Base-by-base conservation (phyloP, 37 sponge, comb jelly and placozoan species). In the Eunapius fragilis region DNA sequence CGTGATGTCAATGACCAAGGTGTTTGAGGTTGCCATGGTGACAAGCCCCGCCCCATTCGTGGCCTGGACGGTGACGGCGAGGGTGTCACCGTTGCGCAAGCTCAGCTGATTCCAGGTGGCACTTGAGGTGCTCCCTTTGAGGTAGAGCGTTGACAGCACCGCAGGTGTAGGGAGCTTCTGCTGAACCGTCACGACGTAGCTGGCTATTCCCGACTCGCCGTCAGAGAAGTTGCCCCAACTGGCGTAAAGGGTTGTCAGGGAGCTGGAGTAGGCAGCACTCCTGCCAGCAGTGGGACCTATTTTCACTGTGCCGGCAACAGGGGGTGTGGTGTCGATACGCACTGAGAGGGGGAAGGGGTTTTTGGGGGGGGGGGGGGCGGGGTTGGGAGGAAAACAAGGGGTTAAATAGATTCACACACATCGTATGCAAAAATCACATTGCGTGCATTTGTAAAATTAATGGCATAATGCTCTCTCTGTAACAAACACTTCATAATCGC, bases 211-310 rank as follows among this genome's bases (percentile, higher is more conserved):
- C 36, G 96, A 96, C 37, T 93, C 92, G 45, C 75, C 68, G 81
- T 96, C 96, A 3, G 25, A 3, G 70, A 94, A 93, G 26, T 79
- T 82, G 24, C 67, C 50, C 96, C 96, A 96, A 27, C 37, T 82
- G 38, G 86, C 89, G 0, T 69, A 31, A 5, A 91, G 82, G 6
- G 79, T 76, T 3, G 84, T 90, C 69, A 85, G 32, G 70, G 74
- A 80, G 70, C 78, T 90, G 73, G 94, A 89, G 76, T 69, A 12
- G 35, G 90, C 88, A 23, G 33, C 37, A 33, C 69, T 75, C 3
- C 72, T 11, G 7, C 38, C 26, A 2, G 72, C 30, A 23, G 24
- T 31, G 25, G 70, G 32, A 22, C 95, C 95, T 84, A 89, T 87
- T 5, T 25, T 33, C 27, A 95, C 88, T 37, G 35, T 79, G 2